Evolutionary conservation across 1,140 invertebrate species (phyloP).

Genomic region (Bursaphelenchus mucronatus): DNA sequence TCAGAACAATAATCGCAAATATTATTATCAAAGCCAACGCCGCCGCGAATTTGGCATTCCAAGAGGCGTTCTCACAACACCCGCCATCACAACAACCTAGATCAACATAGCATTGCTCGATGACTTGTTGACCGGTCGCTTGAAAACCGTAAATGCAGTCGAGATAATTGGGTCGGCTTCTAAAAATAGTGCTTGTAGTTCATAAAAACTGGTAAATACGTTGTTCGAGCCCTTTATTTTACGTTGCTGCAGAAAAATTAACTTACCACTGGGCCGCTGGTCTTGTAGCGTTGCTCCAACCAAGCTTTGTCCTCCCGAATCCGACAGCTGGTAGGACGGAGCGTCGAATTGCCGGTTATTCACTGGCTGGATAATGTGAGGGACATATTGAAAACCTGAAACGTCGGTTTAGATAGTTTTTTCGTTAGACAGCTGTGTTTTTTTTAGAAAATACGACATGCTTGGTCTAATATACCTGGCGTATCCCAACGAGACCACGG

Average conservation of each 20-base stretch:
- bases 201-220: neutral
- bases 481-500: conserved; percentile 33
- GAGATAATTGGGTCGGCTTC: conserved; percentile 30
- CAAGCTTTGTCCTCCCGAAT: conserved; percentile 7
- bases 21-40: conserved; percentile 33
- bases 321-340: conserved; percentile 12
- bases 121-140: conserved; percentile 27
- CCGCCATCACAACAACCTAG: conserved; percentile 34
- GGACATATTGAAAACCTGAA: conserved; percentile 26
- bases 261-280: conserved; percentile 25
- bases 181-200: conserved; percentile 8
- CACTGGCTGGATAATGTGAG: conserved; percentile 27
- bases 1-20: conserved; percentile 22
- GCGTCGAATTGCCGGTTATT: conserved; percentile 20
- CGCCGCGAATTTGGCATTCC: conserved; percentile 27
- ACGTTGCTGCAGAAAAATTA: too few species aligned
- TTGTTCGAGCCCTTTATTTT: neutral
- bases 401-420: conserved; percentile 3
- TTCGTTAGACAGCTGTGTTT: conserved; percentile 1
- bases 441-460: conserved; percentile 3
- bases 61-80: conserved; percentile 34
- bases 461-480: conserved; percentile 19
- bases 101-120: conserved; percentile 37
- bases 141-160: conserved; percentile 34
- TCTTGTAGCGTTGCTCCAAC: conserved; percentile 19